Evolutionary conservation across 2,888 invertebrate species (phyloP), one percentile per base, ranked within the genome.

Genomic region (Operophtera brumata): DNA sequence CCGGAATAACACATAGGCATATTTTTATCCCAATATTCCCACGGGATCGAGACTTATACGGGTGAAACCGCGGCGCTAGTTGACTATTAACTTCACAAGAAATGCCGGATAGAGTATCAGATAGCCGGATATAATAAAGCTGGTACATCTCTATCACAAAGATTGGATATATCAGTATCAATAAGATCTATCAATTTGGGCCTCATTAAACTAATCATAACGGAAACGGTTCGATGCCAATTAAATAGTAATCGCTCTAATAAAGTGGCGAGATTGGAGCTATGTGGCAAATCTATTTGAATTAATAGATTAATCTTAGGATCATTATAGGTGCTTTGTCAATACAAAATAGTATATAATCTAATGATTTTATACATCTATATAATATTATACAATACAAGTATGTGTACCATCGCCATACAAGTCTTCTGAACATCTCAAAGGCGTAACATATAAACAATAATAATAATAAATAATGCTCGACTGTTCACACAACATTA

Each of bases 131-230:
- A 20, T 20, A 30, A 30, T 9, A 9, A 28, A 1, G 28, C 28
- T 9, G 28, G 28, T 13, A 32, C 39, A 39, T 34, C 34, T 32
- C 41, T 40, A 40, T 9, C 32, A 30, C 39, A 32, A 14, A 41
- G 41, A 41, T 45, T 63, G 61, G 62, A 62, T 13, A 56, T 63
- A 60, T 64, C 57, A 56, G 52, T 70, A 70, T 65, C 63, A 59
- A 62, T 59, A 46, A 45, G 56, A 60, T 59, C 54, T 69, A 69
- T 70, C 70, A 71, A 70, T 72, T 73, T 68, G 62, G 61, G 70
- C 69, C 70, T 70, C 65, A 72, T 74, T 76, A 71, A 60, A 61
- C 61, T 61, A 61, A 71, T 70, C 61, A 65, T 66, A 71, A 67
- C 63, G 66, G 66, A 54, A 65, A 60, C 55, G 51, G 63, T 65